Evolutionary conservation across 2,113 vertebrate species (phyloP).

Genomic region (Poeciliopsis retropinna): DNA sequence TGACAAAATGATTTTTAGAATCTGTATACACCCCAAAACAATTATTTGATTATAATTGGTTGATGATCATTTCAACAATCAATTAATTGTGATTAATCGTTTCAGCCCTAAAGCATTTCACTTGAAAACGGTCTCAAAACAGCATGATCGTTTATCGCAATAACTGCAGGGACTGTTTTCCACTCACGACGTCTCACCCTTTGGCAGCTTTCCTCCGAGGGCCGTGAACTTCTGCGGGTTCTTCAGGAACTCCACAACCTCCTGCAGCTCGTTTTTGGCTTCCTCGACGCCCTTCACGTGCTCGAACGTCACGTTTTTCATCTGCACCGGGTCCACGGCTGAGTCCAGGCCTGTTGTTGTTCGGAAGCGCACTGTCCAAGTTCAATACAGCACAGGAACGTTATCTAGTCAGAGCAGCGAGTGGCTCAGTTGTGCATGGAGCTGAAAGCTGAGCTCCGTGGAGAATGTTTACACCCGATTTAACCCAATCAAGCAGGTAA

Average conservation of each 20-base stretch:
- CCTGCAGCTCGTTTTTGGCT: slow-evolving; percentile 97
- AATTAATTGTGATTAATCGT: too few species aligned
- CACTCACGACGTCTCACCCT: slow-evolving; percentile 79
- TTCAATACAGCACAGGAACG: slow-evolving; percentile 72
- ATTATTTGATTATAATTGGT: too few species aligned
- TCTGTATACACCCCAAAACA: too few species aligned
- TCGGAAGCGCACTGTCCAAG: slow-evolving; percentile 92
- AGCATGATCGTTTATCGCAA: too few species aligned
- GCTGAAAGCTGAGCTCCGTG: not conserved
- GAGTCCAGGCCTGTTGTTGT: slow-evolving; percentile 95
- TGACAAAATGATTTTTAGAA: too few species aligned
- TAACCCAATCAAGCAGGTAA: not conserved
- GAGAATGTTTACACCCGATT: not conserved
- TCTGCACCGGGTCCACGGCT: slow-evolving; percentile 93
- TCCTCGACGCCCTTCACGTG: slow-evolving; percentile 98
- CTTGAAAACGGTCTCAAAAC: too few species aligned
- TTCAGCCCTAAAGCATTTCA: too few species aligned
- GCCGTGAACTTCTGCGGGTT: slow-evolving; percentile 96
- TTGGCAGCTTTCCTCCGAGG: slow-evolving; percentile 96
- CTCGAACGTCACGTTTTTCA: slow-evolving; percentile 99
- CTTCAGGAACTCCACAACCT: slow-evolving; percentile 97
- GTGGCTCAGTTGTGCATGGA: not conserved
- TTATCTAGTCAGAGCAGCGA: not conserved
- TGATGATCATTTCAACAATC: too few species aligned
- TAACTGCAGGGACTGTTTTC: too few species aligned